Conservation (phyloP, 2,888 invertebrate species). For the Netelia melanura region DNA sequence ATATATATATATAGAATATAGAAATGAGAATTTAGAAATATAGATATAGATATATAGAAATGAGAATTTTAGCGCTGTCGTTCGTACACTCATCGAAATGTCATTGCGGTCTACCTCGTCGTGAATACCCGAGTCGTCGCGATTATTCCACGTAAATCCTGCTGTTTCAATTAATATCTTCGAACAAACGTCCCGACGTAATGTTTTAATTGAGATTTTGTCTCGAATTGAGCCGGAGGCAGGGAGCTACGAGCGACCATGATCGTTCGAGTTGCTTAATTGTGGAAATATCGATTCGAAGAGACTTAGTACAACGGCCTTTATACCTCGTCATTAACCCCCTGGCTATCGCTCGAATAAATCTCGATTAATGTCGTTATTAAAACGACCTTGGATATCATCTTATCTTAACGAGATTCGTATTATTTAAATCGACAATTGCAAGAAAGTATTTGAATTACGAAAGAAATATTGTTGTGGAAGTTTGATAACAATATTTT, state of each 20-base stretch:
- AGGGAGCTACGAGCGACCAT: conserved; percentile 3
- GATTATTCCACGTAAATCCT: conserved; percentile 1
- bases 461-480: too few species aligned
- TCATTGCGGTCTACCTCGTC: background rate
- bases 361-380: background rate
- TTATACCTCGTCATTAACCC: conserved; percentile 15
- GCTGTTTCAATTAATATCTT: conserved; percentile 22
- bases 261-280: conserved; percentile 32
- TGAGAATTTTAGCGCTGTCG: background rate
- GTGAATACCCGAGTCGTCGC: background rate
- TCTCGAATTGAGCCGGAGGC: conserved; percentile 4
- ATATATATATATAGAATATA: too few species aligned
- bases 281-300: conserved; percentile 32
- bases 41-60: background rate
- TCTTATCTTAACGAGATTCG: too few species aligned
- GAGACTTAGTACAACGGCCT: too few species aligned
- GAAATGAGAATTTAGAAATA: too few species aligned
- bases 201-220: conserved; percentile 49
- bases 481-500: too few species aligned
- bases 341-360: background rate
- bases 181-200: conserved; percentile 37
- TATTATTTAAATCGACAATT: too few species aligned
- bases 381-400: too few species aligned
- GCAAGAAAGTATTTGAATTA: too few species aligned
- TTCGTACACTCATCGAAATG: conserved; percentile 3